These are phyloP conservation scores for Drosophila nigritarsus DNA, from an alignment of 2,888 invertebrate species.

Conservation along the genomic window DNA sequence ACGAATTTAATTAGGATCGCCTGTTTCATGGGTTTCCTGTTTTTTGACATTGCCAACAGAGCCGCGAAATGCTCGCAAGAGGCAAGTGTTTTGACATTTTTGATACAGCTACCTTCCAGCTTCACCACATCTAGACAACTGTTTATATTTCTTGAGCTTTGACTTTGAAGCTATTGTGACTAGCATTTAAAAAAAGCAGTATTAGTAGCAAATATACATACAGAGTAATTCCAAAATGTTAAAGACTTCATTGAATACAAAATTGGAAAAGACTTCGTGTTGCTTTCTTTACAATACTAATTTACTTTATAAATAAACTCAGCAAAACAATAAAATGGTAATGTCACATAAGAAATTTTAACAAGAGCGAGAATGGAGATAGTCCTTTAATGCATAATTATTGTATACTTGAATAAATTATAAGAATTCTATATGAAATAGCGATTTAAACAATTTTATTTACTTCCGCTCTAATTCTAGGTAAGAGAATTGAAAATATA, in stretches of 20 bases:
- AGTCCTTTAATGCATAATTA: background rate
- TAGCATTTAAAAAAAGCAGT: background rate
- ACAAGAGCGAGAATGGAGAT: background rate
- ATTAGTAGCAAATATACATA: background rate
- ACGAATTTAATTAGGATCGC: constrained; percentile 76
- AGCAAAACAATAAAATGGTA: too few relatives aligned
- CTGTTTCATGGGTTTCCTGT: constrained; percentile 71
- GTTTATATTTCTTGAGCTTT: constrained; percentile 2
- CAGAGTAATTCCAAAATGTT: background rate
- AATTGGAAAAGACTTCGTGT: background rate
- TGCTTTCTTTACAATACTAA: background rate
- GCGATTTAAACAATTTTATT: background rate
- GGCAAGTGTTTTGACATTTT: constrained; percentile 60
- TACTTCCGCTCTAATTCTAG: constrained; percentile 13
- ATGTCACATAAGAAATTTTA: background rate
- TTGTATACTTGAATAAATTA: background rate
- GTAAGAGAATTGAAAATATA: constrained; percentile 18
- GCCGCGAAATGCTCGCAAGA: constrained; percentile 45
- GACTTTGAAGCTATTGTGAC: constrained; percentile 25
- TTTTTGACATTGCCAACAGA: constrained; percentile 54
- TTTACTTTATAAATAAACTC: background rate
- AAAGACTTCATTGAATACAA: background rate
- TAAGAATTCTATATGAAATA: background rate
- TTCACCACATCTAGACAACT: background rate
- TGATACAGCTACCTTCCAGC: constrained; percentile 3